These are phyloP conservation scores for Hemibagrus wyckioides DNA, from an alignment of 2,113 vertebrate genomes.

Conservation along the genomic window DNA sequence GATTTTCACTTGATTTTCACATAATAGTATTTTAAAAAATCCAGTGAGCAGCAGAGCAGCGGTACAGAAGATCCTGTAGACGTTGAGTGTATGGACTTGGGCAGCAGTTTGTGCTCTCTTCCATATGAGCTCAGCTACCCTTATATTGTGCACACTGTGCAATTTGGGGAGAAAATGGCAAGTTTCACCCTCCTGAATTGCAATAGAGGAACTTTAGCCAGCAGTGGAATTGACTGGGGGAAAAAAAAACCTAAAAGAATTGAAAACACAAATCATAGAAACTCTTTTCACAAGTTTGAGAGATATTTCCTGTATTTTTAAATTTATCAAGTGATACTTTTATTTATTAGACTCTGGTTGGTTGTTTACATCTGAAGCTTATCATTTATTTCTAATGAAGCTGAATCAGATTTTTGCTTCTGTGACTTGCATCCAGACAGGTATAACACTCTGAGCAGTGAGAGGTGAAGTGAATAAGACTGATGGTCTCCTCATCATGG, in stretches of 20 bases:
- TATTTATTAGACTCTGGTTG: slow-evolving; percentile 8
- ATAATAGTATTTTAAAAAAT: not conserved
- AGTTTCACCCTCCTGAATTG: not conserved
- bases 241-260: not conserved
- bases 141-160: not conserved
- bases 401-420: slow-evolving; percentile 61
- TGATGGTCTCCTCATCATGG: too few relatives aligned
- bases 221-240: not conserved
- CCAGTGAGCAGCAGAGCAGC: not conserved
- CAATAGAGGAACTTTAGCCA: not conserved
- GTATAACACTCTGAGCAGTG: too few relatives aligned
- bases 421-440: slow-evolving; percentile 55
- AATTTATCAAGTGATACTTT: not conserved
- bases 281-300: not conserved
- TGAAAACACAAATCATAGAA: not conserved
- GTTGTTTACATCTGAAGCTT: not conserved
- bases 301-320: slow-evolving; percentile 1
- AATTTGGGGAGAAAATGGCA: not conserved
- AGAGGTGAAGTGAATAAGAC: too few relatives aligned
- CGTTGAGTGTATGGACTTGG: not conserved
- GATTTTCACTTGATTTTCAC: not conserved
- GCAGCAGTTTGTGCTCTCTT: not conserved
- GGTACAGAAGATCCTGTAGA: not conserved
- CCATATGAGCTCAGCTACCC: not conserved
- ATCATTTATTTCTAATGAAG: slow-evolving; percentile 19